Conservation (phyloP, 2,113 vertebrate genomes). For the Poecilia latipinna region DNA sequence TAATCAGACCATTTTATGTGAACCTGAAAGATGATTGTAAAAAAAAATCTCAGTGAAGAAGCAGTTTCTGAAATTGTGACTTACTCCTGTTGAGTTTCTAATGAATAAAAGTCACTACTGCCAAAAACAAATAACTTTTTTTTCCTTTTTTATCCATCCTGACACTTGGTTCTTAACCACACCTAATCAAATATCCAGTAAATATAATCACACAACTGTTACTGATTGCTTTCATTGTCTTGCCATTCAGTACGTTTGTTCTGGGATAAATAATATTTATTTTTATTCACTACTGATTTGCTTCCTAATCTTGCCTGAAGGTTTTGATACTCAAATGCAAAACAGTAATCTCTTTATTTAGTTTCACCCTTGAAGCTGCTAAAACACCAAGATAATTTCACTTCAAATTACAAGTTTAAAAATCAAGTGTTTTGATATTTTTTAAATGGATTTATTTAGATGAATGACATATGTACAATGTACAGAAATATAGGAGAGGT, state of each 20-base stretch:
- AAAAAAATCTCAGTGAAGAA: no score
- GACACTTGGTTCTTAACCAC: no score
- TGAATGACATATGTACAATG: constrained; percentile 69
- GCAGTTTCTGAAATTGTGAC: no score
- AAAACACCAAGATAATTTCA: neutral
- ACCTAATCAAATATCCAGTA: no score
- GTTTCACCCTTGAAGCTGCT: neutral
- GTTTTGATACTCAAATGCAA: neutral
- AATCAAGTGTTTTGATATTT: constrained; percentile 12
- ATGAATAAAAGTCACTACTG: no score
- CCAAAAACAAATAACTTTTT: neutral
- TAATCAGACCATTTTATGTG: neutral
- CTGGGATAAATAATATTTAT: no score
- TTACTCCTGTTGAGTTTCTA: no score
- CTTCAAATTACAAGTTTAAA: neutral
- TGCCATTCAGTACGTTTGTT: no score
- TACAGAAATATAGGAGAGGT: constrained; percentile 52
- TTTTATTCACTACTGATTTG: neutral
- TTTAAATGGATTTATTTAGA: constrained; percentile 52
- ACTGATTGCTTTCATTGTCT: no score
- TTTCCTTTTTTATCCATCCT: neutral
- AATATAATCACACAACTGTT: no score
- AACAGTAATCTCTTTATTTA: neutral
- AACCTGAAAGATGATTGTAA: no score
- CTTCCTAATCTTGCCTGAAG: neutral